Base-by-base conservation (phyloP, 1,140 invertebrate genomes). In the Trachelipus rathkii region DNA sequence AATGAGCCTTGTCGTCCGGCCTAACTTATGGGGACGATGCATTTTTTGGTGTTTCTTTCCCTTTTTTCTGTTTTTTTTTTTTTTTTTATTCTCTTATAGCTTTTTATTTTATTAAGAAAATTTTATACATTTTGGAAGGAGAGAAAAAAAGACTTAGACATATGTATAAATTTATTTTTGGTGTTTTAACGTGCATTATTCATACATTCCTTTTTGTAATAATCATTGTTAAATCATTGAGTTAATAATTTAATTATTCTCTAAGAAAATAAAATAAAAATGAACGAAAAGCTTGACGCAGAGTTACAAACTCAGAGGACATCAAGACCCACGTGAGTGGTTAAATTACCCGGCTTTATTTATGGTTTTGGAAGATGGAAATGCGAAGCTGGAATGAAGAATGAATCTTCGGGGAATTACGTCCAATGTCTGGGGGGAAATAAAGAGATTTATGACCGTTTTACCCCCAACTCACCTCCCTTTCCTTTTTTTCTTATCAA, bases 1-100 rank as follows among this genome's bases (percentile, higher is more conserved):
- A 60, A 60, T 60, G 50, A 60, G 50, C 11, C 50, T 60, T 60
- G 50, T 60, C 50, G 50, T 60, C 50, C 50, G 50, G 50, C 50
- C 50, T 60, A 60, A 60, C 50, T 60, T 60, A 60, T 60, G 50
- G 50, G 50, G 50, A 60, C 50, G 50, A 60, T 60, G 50, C 50
- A 60, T 60, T 60, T 60, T 60, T 13, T 60, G 11, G 11, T 19
- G 11, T 60, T 15, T 60, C 19, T 60, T 60, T 60, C 11, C 50
- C 19, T 60, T 60, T 60, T 15, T 60, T 60, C 8, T 60, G 1
- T 60, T 60, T 19, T 60, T 60, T 60, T 60, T 60, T 60, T 8
- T 60, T 8, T 15, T 8, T 60, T 8, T 60, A 1, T 60, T 60
- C 19, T 60, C 19, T 60, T 60, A 60, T 15, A 15, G 11, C 50